phyloP scores from a whole-genome alignment of 2,888 invertebrate genomes.

The Gerris lacustris region DNA sequence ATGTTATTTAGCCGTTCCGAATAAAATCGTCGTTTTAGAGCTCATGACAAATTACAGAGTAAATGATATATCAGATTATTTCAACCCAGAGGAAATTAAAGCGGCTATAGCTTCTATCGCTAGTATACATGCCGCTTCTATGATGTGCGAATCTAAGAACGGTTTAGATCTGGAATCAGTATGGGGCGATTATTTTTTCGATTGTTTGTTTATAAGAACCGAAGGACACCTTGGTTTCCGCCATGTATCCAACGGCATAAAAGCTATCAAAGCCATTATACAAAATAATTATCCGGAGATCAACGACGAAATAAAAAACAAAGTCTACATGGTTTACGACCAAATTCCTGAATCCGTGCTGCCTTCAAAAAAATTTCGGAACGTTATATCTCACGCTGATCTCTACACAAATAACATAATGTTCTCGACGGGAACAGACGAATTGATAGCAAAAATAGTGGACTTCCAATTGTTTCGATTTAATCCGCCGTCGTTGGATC shows the following conservation, averaged over 20 bases:
- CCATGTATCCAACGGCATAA: background rate
- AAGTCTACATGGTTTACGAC: background rate
- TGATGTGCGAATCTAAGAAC: background rate
- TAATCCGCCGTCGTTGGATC: background rate
- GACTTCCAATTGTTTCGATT: constrained; percentile 6
- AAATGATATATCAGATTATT: background rate
- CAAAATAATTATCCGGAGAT: background rate
- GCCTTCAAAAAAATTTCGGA: constrained; percentile 6
- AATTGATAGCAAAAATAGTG: background rate
- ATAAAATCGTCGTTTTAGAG: constrained; percentile 1
- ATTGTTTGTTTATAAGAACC: background rate
- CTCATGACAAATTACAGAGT: background rate
- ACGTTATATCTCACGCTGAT: constrained; percentile 6
- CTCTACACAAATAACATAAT: background rate
- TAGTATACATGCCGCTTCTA: background rate
- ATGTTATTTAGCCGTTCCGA: background rate
- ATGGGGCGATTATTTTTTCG: background rate
- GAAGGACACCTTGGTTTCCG: background rate
- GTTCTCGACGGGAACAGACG: background rate
- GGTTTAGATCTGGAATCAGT: background rate
- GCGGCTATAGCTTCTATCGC: background rate
- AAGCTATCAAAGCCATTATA: background rate
- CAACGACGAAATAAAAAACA: background rate
- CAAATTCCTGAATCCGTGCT: background rate
- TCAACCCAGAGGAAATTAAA: background rate